Evolutionary conservation across 1,140 invertebrate species (phyloP), one percentile per base, ranked within the genome.

Genomic region (Drosophila azteca): DNA sequence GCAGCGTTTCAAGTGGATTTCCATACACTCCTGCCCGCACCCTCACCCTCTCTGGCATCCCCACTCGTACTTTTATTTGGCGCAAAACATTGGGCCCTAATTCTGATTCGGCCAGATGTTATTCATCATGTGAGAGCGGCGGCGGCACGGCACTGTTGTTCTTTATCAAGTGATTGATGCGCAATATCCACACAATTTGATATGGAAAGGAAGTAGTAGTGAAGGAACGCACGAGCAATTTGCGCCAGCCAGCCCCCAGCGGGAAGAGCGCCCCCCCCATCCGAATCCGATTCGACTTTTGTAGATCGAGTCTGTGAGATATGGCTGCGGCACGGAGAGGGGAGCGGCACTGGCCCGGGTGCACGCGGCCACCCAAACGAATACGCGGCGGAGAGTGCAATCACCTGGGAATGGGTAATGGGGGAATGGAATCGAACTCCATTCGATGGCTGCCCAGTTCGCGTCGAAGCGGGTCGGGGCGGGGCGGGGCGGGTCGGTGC

Each of bases 131-230:
- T 64, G 78, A 75, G 64, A 8, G 29, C 29, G 29, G 55, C 79
- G 60, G 17, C 17, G 17, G 17, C 17, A 20, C 17, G 17, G 52
- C 71, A 73, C 50, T 85, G 82, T 87, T 85, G 81, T 82, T 77
- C 69, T 73, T 87, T 74, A 75, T 82, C 69, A 61, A 75, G 73
- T 85, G 81, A 85, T 87, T 85, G 82, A 85, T 87, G 81, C 60
- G 82, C 73, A 71, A 81, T 84, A 84, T 84, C 79, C 82, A 87
- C 74, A 82, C 74, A 81, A 74, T 75, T 82, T 64, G 61, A 87
- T 87, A 82, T 48, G 65, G 61, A 74, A 58, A 87, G 81, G 82
- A 85, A 85, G 78, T 78, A 87, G 78, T 78, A 58, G 69, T 77
- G 78, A 75, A 77, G 35, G 26, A 62, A 35, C 55, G 46, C 66